These are phyloP conservation scores for Machaerirhynchus nigripectus DNA, from an alignment of 2,113 vertebrate genomes.

Conservation along the genomic window DNA sequence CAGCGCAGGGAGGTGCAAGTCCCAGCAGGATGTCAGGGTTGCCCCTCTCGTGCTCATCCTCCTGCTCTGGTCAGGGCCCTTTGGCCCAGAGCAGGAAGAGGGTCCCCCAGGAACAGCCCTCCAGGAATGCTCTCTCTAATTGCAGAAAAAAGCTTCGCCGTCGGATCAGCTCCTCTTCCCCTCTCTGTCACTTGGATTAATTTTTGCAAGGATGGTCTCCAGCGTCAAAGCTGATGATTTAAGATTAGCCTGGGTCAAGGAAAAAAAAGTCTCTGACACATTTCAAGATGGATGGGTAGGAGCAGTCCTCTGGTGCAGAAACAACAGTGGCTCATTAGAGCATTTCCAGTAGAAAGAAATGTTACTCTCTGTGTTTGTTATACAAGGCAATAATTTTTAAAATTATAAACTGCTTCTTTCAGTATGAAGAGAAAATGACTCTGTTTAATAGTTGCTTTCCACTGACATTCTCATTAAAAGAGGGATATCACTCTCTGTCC, in stretches of 20 bases:
- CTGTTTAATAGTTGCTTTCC: slow-evolving; percentile 15
- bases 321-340: neutral
- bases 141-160: neutral
- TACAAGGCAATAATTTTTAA: neutral
- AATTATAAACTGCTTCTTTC: slow-evolving; percentile 27
- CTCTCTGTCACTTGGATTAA: neutral
- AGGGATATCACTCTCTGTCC: neutral
- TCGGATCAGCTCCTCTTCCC: neutral
- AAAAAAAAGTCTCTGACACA: neutral
- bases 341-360: neutral
- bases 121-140: neutral
- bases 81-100: neutral
- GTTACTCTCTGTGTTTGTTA: neutral
- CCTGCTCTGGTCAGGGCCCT: neutral
- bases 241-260: neutral
- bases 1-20: neutral
- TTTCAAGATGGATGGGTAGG: neutral
- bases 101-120: neutral
- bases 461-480: slow-evolving; percentile 29
- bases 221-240: neutral
- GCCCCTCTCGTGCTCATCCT: neutral
- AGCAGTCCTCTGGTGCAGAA: neutral
- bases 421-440: neutral
- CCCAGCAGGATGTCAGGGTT: too few species aligned
- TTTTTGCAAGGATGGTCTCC: neutral